Conservation (phyloP, 2,113 vertebrate species). For the Apeltes quadracus region DNA sequence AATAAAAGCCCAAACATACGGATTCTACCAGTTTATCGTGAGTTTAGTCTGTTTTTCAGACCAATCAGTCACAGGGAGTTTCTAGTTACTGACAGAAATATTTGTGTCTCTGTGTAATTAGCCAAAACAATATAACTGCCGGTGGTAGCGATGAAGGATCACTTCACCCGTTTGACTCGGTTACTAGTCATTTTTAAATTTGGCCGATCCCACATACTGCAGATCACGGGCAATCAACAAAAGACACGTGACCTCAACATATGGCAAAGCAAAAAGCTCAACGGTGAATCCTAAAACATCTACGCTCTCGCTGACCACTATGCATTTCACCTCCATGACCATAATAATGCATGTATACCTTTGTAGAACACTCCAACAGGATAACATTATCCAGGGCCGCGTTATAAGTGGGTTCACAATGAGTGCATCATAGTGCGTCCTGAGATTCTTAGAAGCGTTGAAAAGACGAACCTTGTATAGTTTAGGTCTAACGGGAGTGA, state of each 20-base stretch:
- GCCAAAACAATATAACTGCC: not conserved
- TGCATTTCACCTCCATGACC: not conserved
- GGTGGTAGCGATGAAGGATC: not conserved
- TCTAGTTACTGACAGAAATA: not conserved
- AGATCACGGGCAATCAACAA: not conserved
- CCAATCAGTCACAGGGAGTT: not conserved
- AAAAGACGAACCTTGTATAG: conserved; percentile 89
- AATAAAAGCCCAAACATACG: not conserved
- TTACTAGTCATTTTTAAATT: not conserved
- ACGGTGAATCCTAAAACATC: not conserved
- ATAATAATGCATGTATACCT: not conserved
- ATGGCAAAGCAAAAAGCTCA: conserved; percentile 1
- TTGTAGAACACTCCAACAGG: not conserved
- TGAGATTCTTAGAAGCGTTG: too few relatives aligned
- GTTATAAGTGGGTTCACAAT: not conserved
- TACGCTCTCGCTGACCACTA: not conserved
- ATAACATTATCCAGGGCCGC: not conserved
- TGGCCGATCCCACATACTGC: not conserved
- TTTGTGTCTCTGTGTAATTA: not conserved
- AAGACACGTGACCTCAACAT: not conserved
- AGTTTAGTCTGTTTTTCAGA: not conserved
- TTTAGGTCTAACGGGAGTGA: conserved; percentile 89
- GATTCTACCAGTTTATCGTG: not conserved
- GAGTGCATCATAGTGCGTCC: too few relatives aligned
- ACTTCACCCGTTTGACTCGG: not conserved